Percentiles rank a stretch among this genome's conserved stretches.
Conservation (phyloP, 2,113 vertebrate genomes). For the Scartelaos histophorus region DNA sequence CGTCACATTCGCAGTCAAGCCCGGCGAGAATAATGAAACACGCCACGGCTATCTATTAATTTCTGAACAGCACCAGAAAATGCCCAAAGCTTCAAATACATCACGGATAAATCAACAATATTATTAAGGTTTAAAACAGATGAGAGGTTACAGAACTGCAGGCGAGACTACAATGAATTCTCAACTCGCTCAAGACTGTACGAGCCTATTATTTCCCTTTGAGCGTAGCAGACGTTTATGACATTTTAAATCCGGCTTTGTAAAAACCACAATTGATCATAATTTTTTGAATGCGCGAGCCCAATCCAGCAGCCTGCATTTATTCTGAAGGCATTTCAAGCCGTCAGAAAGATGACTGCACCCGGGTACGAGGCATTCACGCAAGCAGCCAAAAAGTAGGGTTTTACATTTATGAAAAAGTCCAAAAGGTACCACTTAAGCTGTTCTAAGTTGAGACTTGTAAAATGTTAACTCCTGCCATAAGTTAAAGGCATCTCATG, state of each 20-base stretch:
- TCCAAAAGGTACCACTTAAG: slow-evolving; percentile 28
- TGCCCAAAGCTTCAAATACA: slow-evolving; percentile 90
- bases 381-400: neutral
- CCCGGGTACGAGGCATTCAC: slow-evolving; percentile 40
- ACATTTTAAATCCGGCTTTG: slow-evolving; percentile 81
- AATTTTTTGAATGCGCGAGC: slow-evolving; percentile 63
- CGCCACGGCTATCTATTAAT: slow-evolving; percentile 90
- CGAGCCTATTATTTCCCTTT: slow-evolving; percentile 85
- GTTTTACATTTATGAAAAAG: slow-evolving; percentile 33
- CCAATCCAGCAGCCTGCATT: slow-evolving; percentile 49
- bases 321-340: slow-evolving; percentile 56
- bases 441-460: neutral
- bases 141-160: slow-evolving; percentile 86
- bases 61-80: slow-evolving; percentile 80
- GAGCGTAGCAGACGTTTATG: slow-evolving; percentile 74
- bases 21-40: slow-evolving; percentile 86
- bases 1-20: slow-evolving; percentile 80
- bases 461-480: slow-evolving; percentile 16
- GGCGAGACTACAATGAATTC: slow-evolving; percentile 87
- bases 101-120: slow-evolving; percentile 98
- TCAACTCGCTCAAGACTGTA: slow-evolving; percentile 79
- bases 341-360: slow-evolving; percentile 31
- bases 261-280: slow-evolving; percentile 79
- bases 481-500: neutral
- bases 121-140: slow-evolving; percentile 92